These are phyloP conservation scores for Daubentonia madagascariensis DNA, from an alignment of 2,113 vertebrate species.

Conservation along the genomic window DNA sequence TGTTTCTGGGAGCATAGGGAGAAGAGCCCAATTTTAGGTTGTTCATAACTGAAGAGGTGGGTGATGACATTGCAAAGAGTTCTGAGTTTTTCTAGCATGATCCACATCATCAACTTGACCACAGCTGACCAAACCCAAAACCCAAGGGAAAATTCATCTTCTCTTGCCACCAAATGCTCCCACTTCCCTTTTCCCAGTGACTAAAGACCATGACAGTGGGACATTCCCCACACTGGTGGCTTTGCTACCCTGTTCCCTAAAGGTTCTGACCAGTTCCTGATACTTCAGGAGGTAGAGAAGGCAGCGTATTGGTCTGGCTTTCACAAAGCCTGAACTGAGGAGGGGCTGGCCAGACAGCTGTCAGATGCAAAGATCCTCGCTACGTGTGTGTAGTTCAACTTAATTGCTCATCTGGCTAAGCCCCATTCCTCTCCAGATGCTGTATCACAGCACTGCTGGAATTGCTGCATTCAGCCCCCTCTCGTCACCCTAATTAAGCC, in stretches of 20 bases:
- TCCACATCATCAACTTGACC: background rate
- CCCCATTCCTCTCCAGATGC: constrained; percentile 64
- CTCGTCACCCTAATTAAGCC: constrained; percentile 69
- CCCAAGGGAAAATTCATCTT: background rate
- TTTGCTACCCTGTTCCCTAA: background rate
- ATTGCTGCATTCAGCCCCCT: constrained; percentile 53
- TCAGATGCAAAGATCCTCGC: constrained; percentile 60
- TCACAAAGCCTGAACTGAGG: background rate
- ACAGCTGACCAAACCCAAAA: background rate
- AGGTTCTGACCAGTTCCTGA: background rate
- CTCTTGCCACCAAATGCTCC: background rate
- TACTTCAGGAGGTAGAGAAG: background rate
- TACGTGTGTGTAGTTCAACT: background rate
- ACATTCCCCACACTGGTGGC: background rate
- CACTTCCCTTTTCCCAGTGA: background rate
- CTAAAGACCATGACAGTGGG: background rate
- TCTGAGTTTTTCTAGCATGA: background rate
- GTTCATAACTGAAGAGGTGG: background rate
- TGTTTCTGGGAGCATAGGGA: background rate
- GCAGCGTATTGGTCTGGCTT: background rate
- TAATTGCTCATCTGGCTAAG: constrained; percentile 67
- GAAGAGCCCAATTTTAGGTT: background rate
- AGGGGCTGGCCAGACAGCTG: constrained; percentile 58
- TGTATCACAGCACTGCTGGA: constrained; percentile 30
- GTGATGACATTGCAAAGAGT: background rate